phyloP scores from a whole-genome alignment of 2,888 invertebrate genomes.

The Aphelenchoides bicaudatus region DNA sequence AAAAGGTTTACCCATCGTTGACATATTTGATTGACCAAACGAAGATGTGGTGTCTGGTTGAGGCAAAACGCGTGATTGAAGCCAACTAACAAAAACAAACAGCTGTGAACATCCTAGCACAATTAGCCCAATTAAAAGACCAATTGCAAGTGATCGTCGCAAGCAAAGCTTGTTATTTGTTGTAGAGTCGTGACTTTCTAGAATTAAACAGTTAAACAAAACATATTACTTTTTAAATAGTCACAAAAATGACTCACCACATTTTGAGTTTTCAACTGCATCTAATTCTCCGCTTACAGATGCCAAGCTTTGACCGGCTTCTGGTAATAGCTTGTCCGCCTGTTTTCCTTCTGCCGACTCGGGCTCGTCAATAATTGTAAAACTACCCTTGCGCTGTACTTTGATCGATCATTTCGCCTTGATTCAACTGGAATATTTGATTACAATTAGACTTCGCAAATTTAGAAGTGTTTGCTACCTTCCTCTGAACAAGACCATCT shows the following conservation, averaged over 20 bases:
- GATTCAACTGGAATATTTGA: slow-evolving; percentile 17
- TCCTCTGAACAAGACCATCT: slow-evolving; percentile 15
- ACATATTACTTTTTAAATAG: neutral
- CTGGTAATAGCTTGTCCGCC: neutral
- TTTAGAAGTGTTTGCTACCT: neutral
- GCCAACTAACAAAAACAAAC: slow-evolving; percentile 12
- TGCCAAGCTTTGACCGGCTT: neutral
- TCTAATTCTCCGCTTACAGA: no score
- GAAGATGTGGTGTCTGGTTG: no score
- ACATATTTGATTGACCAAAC: neutral
- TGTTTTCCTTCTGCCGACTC: neutral
- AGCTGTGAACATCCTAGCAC: slow-evolving; percentile 14
- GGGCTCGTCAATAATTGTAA: slow-evolving; percentile 33
- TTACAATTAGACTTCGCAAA: neutral
- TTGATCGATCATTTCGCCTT: slow-evolving; percentile 30
- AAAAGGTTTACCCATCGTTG: neutral
- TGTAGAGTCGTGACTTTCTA: neutral
- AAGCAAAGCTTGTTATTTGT: slow-evolving; percentile 10
- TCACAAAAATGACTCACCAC: slow-evolving; percentile 5
- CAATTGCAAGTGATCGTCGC: slow-evolving; percentile 14
- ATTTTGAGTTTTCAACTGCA: slow-evolving; percentile 9
- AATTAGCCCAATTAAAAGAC: slow-evolving; percentile 2
- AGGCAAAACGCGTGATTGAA: slow-evolving; percentile 10
- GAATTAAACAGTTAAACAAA: neutral
- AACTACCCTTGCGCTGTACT: slow-evolving; percentile 33